Conservation (phyloP, 2,888 invertebrate species). For the Dermolepida albohirtum region DNA sequence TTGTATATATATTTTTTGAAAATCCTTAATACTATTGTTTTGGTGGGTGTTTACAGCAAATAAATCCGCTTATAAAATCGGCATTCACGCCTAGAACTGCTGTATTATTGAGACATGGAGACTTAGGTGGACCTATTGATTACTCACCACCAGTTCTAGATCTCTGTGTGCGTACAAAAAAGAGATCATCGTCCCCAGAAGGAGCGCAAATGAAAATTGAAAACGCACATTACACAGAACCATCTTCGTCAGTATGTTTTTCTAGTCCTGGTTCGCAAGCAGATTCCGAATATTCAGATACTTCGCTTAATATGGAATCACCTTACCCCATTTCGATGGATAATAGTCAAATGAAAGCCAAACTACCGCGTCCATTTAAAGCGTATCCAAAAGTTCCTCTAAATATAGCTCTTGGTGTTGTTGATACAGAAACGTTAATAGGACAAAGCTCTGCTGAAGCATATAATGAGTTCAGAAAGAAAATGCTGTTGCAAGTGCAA, state of each 20-base stretch:
- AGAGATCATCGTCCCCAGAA: constrained; percentile 46
- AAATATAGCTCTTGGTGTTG: constrained; percentile 68
- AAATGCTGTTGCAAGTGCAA: constrained; percentile 76
- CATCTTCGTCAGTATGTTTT: constrained; percentile 49
- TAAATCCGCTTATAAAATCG: constrained; percentile 34
- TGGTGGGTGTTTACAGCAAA: constrained; percentile 10
- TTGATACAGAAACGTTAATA: constrained; percentile 65
- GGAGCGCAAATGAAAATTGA: constrained; percentile 29
- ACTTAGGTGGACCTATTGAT: constrained; percentile 46
- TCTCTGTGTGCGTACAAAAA: constrained; percentile 53
- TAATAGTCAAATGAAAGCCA: constrained; percentile 57
- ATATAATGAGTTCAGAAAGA: constrained; percentile 78
- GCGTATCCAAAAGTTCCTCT: constrained; percentile 79
- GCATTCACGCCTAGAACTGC: constrained; percentile 14
- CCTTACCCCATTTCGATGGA: constrained; percentile 27
- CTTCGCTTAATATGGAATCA: constrained; percentile 48
- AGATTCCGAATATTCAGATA: constrained; percentile 52
- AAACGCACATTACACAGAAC: constrained; percentile 45
- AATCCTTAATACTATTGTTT: constrained; percentile 2
- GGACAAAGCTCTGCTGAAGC: constrained; percentile 69
- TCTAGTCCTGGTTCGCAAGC: constrained; percentile 51
- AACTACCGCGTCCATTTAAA: constrained; percentile 73
- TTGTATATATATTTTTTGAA: not conserved
- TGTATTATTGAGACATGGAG: constrained; percentile 27
- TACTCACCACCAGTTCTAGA: constrained; percentile 53